Evolutionary conservation across 2,888 invertebrate species (phyloP).

Genomic region (Clunio marinus): DNA sequence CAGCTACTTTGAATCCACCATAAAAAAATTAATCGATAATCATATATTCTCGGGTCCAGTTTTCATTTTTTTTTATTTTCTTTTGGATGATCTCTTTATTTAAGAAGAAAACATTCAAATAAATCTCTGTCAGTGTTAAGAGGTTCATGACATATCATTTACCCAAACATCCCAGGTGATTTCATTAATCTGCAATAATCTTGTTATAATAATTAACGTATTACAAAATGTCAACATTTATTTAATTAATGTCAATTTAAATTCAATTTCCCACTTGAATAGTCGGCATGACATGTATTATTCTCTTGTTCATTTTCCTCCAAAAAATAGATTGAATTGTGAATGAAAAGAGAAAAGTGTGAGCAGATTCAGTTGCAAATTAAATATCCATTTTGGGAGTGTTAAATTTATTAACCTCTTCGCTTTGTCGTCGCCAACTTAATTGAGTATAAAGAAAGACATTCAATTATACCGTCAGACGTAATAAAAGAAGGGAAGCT

Average conservation of each 20-base stretch:
- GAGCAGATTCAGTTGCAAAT: background rate
- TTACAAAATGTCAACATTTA: background rate
- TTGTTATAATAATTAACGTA: background rate
- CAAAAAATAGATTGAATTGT: constrained; percentile 4
- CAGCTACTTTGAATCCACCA: background rate
- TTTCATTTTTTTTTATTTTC: too few species aligned
- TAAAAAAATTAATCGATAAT: constrained; percentile 1
- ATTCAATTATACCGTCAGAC: too few species aligned
- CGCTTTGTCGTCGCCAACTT: background rate
- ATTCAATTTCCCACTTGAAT: background rate
- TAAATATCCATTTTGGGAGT: background rate
- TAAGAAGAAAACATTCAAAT: background rate
- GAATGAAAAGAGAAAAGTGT: background rate
- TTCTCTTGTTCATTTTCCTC: too few species aligned
- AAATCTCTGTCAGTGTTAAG: too few species aligned
- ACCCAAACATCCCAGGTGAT: background rate
- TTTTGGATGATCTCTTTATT: background rate
- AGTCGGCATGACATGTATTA: too few species aligned
- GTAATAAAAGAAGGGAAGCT: too few species aligned
- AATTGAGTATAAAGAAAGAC: background rate
- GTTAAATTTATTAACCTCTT: constrained; percentile 7
- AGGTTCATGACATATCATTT: background rate
- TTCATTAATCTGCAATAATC: background rate
- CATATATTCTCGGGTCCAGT: background rate
- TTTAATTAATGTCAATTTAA: background rate